Conservation (phyloP, 1,140 invertebrate species). For the Platyscapa corneri region DNA sequence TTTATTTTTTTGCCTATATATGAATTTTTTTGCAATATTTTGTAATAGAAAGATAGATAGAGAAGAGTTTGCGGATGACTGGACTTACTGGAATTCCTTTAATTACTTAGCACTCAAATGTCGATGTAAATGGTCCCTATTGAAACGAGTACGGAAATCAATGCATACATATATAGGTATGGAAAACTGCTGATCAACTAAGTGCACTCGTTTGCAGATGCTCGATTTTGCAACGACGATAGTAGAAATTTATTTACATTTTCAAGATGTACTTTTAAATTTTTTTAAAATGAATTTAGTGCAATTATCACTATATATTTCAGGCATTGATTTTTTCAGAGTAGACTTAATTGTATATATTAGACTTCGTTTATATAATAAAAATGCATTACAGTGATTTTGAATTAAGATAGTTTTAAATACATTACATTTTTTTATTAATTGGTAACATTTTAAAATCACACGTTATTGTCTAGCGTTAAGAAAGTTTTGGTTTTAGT, state of each 20-base stretch:
- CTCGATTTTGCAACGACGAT: neutral
- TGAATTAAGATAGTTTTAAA: too few species aligned
- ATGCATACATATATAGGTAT: neutral
- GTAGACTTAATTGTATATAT: neutral
- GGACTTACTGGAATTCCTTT: slow-evolving; percentile 56
- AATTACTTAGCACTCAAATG: slow-evolving; percentile 65
- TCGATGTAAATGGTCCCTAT: slow-evolving; percentile 64
- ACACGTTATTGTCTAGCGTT: too few species aligned
- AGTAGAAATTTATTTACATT: slow-evolving; percentile 27
- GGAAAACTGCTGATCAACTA: slow-evolving; percentile 25
- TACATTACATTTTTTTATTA: too few species aligned
- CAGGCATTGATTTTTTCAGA: neutral
- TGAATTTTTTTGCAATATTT: too few species aligned
- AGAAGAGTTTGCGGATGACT: slow-evolving; percentile 1
- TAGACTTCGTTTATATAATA: neutral
- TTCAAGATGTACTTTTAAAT: neutral
- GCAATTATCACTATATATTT: neutral
- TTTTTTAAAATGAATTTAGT: neutral
- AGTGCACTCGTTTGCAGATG: slow-evolving; percentile 36
- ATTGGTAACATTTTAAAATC: too few species aligned
- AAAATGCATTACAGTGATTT: too few species aligned
- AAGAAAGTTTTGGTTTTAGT: too few species aligned
- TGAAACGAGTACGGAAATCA: slow-evolving; percentile 53
- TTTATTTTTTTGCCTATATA: too few species aligned
- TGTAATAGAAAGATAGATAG: neutral